phyloP scores from a whole-genome alignment of 2,888 invertebrate species.

The Parochlus steinenii region DNA sequence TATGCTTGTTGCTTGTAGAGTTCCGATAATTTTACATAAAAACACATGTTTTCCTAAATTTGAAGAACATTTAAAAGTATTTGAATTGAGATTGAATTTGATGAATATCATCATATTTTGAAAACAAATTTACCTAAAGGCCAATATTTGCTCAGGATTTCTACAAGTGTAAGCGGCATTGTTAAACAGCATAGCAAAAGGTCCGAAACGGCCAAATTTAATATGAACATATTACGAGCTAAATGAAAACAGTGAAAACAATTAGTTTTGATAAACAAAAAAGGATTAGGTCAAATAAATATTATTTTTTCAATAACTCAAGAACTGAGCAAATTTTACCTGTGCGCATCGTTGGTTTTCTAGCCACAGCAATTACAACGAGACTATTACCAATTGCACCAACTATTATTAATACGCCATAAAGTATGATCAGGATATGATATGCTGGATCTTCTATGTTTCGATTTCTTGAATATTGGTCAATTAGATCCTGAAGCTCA shows the following conservation, averaged over 20 bases:
- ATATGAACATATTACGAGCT: conserved; percentile 73
- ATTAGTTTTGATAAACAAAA: too few relatives aligned
- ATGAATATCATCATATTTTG: background rate
- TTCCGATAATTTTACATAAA: conserved; percentile 71
- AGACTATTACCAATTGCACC: conserved; percentile 75
- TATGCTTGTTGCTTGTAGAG: conserved; percentile 76
- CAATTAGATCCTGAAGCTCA: conserved; percentile 34
- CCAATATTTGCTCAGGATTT: conserved; percentile 73
- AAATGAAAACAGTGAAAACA: background rate
- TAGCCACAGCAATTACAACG: conserved; percentile 60
- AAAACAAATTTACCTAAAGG: conserved; percentile 42
- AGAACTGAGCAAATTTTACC: too few relatives aligned
- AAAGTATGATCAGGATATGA: conserved; percentile 48
- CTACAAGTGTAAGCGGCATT: conserved; percentile 78
- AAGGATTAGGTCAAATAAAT: too few relatives aligned
- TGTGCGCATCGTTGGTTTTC: conserved; percentile 79
- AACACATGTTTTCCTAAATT: conserved; percentile 41
- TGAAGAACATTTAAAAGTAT: background rate
- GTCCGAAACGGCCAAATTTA: conserved; percentile 76
- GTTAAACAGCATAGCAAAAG: conserved; percentile 74
- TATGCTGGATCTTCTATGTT: conserved; percentile 54
- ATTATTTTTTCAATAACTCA: too few relatives aligned
- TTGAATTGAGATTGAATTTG: background rate
- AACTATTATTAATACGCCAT: conserved; percentile 57
- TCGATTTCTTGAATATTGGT: conserved; percentile 48